Evolutionary conservation across 2,797 vertebrate genomes (phyloP).

Genomic region (Parauchenoglanis ngamensis): DNA sequence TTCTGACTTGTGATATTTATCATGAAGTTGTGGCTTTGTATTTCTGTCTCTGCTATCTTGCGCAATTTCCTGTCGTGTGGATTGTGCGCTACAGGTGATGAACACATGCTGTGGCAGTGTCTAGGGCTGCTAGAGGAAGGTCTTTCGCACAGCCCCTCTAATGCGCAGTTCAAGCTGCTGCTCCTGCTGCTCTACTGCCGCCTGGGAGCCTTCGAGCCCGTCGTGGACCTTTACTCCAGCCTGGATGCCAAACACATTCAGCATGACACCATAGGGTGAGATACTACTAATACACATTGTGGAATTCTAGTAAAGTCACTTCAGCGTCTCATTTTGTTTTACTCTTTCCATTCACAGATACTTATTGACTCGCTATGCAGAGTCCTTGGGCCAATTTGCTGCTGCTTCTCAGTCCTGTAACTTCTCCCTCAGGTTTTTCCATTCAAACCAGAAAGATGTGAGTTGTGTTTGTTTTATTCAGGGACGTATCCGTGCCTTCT

Average conservation of each 20-base stretch:
- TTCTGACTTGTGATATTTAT: background rate
- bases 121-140: slow-evolving; percentile 89
- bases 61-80: background rate
- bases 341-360: slow-evolving; percentile 75
- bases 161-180: slow-evolving; percentile 97
- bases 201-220: slow-evolving; percentile 92
- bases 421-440: slow-evolving; percentile 99
- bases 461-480: slow-evolving; percentile 64
- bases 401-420: slow-evolving; percentile 96
- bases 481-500: background rate
- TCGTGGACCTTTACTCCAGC: slow-evolving; percentile 93
- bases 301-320: background rate
- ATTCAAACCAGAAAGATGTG: slow-evolving; percentile 99
- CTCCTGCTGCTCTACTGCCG: slow-evolving; percentile 93
- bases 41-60: background rate
- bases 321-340: background rate
- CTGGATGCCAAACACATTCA: slow-evolving; percentile 97
- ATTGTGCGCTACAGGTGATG: slow-evolving; percentile 77
- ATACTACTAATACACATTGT: background rate
- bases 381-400: slow-evolving; percentile 90
- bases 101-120: slow-evolving; percentile 84
- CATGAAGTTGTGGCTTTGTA: background rate
- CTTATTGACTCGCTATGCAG: slow-evolving; percentile 91
- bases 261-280: slow-evolving; percentile 98
- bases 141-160: slow-evolving; percentile 86